Base-by-base conservation (phyloP, 2,113 vertebrate genomes). In the Sorex fumeus region DNA sequence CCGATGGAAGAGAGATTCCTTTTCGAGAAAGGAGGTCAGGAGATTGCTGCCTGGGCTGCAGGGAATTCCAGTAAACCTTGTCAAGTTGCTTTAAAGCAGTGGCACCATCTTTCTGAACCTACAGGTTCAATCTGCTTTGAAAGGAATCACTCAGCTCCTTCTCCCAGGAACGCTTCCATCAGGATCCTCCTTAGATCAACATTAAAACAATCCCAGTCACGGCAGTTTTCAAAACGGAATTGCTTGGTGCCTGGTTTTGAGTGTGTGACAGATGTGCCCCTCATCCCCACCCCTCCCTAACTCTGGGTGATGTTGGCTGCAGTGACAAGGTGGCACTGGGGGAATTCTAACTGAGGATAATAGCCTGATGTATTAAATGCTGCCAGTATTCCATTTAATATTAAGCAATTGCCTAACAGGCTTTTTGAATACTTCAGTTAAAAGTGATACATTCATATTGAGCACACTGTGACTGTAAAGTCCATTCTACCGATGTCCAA, bases 331-430 rank as follows among this genome's bases (percentile, higher is more conserved):
- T 70, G 77, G 95, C 93, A 53, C 80, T 88, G 30, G 92, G 92
- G 88, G 86, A 91, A 93, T 77, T 60, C 83, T 90, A 77, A 84
- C 53, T 67, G 34, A 90, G 90, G 90, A 88, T 89, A 89, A 86
- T 88, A 80, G 84, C 16, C 34, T 80, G 76, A 76, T 43, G 34
- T 15, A 86, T 96, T 92, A 94, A 96, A 62, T 87, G 1, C 72
- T 94, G 78, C 86, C 81, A 96, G n/a, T 88, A 47, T 28, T 60
- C 84, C 91, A 95, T 96, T 96, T 96, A 96, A 95, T 95, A 93
- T 92, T 88, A 64, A 93, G 86, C 84, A 92, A 87, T 88, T 79
- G 40, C 72, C n/a, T 77, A 90, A 25, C 16, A 81, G 27, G 3
- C 91, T 85, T 93, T 97, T 91, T 60, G 78, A 93, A 85, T 50